Evolutionary conservation across 2,888 invertebrate species (phyloP), one percentile per base, ranked within the genome.

Genomic region (Polydrusus cervinus): DNA sequence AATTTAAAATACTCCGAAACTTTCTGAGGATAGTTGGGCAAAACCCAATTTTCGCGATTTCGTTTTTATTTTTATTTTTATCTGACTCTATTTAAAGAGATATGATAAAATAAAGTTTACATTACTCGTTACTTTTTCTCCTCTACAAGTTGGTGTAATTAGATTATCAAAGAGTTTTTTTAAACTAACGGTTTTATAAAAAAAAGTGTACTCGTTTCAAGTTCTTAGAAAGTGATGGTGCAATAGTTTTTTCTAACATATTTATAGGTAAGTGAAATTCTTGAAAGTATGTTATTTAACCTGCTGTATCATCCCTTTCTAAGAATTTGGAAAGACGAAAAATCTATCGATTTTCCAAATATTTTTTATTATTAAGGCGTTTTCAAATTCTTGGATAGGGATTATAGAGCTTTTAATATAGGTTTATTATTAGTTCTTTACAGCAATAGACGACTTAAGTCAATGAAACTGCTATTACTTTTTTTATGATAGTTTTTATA

Each of bases 171-270:
- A n/a, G n/a, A n/a, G n/a, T n/a, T n/a, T 34, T 34, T 34, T 34
- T 34, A 34, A 34, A 34, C n/a, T 7, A 34, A 16, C 47, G 13
- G 7, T 43, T 43, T 43, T n/a, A 13, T n/a, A 1, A 13, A 13
- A 40, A 9, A 5, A 13, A 43, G 14, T 51, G 8, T 25, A n/a
- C 30, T 11, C 13, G 25, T 40, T 51, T 69, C 68, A 72, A 76
- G 57, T 76, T 76, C 76, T 76, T 76, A 76, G 74, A 76, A 76
- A 70, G 76, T 74, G 76, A 30, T 20, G 62, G 74, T 76, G 72
- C 40, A 20, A 61, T 57, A 60, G 16, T 16, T 5, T 14, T 65
- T 40, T n/a, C 25, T 47, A 9, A 51, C 25, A 43, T n/a, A 16
- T 34, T 3, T 18, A 13, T 47, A 49, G 71, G 71, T 71, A 71